Conservation (phyloP, 2,888 invertebrate species). For the Caenorhabditis sinica region DNA sequence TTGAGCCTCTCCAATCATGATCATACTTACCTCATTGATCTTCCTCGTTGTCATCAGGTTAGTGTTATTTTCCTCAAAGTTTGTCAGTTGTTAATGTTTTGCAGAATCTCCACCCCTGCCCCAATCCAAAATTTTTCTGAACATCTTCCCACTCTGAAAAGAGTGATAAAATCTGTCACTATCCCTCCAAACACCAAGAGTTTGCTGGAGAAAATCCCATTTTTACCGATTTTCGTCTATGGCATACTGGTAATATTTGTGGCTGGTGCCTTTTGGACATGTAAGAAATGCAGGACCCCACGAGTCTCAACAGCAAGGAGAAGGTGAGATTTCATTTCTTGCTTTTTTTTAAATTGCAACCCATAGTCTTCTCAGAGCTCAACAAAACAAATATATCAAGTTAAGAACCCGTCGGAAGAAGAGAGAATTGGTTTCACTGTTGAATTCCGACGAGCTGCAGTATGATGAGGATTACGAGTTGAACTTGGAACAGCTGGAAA, state of each 20-base stretch:
- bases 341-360: background rate
- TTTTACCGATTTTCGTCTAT: background rate
- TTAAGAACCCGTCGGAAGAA: background rate
- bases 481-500: background rate
- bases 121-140: too few species aligned
- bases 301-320: background rate
- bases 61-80: too few species aligned
- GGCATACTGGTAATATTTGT: background rate
- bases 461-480: background rate
- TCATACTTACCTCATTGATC: too few species aligned
- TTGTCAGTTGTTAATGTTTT: too few species aligned
- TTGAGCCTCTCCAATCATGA: too few species aligned
- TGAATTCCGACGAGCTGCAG: background rate
- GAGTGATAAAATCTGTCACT: background rate
- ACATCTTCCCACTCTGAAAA: background rate
- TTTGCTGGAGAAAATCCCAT: background rate
- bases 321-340: background rate
- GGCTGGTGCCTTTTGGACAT: background rate
- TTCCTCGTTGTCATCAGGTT: too few species aligned
- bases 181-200: background rate
- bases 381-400: background rate
- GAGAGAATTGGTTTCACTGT: background rate
- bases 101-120: too few species aligned
- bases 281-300: background rate
- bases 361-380: background rate